phyloP scores from a whole-genome alignment of 2,797 vertebrate genomes.

The Toxotes lorentzi region DNA sequence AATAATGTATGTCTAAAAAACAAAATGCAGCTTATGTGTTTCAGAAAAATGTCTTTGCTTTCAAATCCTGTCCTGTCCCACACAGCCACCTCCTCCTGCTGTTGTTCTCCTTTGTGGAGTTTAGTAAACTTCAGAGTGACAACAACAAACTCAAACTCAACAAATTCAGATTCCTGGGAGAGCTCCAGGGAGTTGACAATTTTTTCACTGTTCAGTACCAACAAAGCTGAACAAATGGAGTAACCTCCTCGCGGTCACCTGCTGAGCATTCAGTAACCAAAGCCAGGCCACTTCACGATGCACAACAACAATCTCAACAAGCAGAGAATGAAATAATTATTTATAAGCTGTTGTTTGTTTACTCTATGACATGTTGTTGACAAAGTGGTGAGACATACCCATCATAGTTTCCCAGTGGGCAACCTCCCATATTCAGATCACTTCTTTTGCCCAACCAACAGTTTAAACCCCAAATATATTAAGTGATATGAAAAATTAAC shows the following conservation, averaged over 20 bases:
- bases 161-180: not conserved
- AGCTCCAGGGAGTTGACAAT: not conserved
- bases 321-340: not conserved
- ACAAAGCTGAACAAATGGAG: not conserved
- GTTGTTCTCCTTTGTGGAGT: not conserved
- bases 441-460: not conserved
- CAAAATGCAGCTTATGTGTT: too few species aligned
- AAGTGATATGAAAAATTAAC: not conserved
- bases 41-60: too few species aligned
- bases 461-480: not conserved
- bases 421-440: not conserved
- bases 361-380: not conserved
- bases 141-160: not conserved
- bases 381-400: not conserved
- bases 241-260: not conserved
- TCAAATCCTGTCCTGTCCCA: not conserved
- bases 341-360: not conserved
- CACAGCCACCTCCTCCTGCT: too few species aligned
- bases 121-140: not conserved
- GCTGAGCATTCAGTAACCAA: not conserved
- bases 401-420: not conserved
- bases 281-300: not conserved
- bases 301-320: not conserved
- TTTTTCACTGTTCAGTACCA: not conserved
- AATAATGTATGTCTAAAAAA: not conserved